Conservation (phyloP, 2,797 vertebrate species). For the Australoheros facetus region DNA sequence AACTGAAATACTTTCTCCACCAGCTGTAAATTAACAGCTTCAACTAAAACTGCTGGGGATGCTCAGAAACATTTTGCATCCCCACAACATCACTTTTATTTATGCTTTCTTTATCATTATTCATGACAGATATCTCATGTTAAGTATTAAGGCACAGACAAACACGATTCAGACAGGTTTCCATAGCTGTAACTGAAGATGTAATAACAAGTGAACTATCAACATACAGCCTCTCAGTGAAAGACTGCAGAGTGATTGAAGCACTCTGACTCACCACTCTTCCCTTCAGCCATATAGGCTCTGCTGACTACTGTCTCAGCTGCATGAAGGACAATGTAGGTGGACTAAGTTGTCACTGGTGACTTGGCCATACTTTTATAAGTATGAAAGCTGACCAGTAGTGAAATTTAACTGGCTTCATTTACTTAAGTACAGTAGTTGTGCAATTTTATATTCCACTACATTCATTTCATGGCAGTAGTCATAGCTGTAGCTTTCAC, state of each 20-base stretch:
- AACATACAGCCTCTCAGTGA: constrained; percentile 74
- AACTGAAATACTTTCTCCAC: not conserved
- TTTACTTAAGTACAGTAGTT: not conserved
- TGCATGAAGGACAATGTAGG: constrained; percentile 38
- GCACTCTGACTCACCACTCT: constrained; percentile 83
- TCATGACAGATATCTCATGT: constrained; percentile 21
- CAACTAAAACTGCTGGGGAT: constrained; percentile 1
- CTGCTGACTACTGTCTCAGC: constrained; percentile 62
- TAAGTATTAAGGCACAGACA: constrained; percentile 26
- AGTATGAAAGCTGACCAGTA: not conserved
- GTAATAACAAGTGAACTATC: constrained; percentile 69
- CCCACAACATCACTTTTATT: constrained; percentile 10
- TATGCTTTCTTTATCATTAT: constrained; percentile 33
- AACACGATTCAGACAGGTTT: constrained; percentile 58
- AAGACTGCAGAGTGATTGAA: constrained; percentile 78
- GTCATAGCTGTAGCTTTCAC: not conserved
- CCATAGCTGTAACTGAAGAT: constrained; percentile 57
- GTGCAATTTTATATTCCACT: not conserved
- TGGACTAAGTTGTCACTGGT: constrained; percentile 11
- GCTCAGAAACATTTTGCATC: not conserved
- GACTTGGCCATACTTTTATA: constrained; percentile 2
- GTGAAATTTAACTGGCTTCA: not conserved
- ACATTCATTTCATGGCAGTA: not conserved
- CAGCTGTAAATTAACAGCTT: not conserved
- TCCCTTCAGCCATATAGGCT: constrained; percentile 77